Evolutionary conservation across 1,140 invertebrate species (phyloP).

Genomic region (Acromyrmex charruanus): DNA sequence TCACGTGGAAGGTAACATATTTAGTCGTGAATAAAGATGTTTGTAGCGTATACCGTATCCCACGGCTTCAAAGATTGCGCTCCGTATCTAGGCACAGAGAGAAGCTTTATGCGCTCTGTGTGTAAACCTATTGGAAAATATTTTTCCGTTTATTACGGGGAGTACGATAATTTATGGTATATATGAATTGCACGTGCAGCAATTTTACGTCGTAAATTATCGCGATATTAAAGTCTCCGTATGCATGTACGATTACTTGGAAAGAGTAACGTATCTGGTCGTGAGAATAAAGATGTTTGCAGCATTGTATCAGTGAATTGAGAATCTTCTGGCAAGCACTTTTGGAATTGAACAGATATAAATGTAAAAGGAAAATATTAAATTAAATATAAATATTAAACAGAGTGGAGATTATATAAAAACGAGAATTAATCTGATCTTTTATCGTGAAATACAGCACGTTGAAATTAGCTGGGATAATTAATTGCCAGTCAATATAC

Average conservation of each 20-base stretch:
- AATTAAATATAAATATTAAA: neutral
- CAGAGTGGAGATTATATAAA: neutral
- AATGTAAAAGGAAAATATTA: neutral
- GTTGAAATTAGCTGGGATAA: constrained; percentile 14
- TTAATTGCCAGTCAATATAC: constrained; percentile 21
- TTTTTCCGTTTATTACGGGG: constrained; percentile 26
- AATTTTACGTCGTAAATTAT: constrained; percentile 40
- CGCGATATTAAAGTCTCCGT: constrained; percentile 26
- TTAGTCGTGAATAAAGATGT: constrained; percentile 50
- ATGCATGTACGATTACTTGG: neutral
- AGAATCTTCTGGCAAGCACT: neutral
- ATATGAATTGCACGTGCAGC: constrained; percentile 22
- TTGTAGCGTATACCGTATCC: constrained; percentile 24
- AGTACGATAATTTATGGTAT: constrained; percentile 17
- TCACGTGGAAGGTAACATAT: constrained; percentile 47
- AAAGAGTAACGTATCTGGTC: constrained; percentile 2
- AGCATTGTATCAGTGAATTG: neutral
- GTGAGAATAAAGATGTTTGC: neutral
- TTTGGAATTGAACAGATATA: neutral
- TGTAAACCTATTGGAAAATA: constrained; percentile 28
- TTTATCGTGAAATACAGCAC: neutral
- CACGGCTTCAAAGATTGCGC: constrained; percentile 29
- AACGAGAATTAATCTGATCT: neutral
- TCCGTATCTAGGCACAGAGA: neutral
- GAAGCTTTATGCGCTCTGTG: constrained; percentile 17